Conservation (phyloP, 2,888 invertebrate species). For the Willowsia nigromaculata region DNA sequence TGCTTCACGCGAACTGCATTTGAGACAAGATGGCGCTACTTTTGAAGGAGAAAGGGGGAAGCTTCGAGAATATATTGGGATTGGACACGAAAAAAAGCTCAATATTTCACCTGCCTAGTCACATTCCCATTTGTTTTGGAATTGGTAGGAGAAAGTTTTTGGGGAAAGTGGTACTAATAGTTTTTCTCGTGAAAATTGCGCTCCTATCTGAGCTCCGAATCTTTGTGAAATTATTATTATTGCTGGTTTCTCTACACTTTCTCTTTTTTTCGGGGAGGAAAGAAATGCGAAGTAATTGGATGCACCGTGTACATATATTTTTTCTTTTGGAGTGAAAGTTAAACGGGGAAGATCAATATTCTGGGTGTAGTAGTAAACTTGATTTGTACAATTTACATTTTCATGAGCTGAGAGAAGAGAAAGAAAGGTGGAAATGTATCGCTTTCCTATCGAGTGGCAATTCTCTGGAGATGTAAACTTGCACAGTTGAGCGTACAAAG, state of each 20-base stretch:
- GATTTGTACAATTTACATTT: constrained; percentile 68
- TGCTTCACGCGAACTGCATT: too few relatives aligned
- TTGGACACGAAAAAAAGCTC: too few relatives aligned
- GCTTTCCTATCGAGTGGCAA: not conserved
- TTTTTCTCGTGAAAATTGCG: not conserved
- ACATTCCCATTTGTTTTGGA: too few relatives aligned
- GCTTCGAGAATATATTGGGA: too few relatives aligned
- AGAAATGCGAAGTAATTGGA: constrained; percentile 41
- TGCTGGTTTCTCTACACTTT: too few relatives aligned
- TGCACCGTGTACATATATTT: constrained; percentile 20
- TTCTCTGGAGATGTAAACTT: constrained; percentile 59
- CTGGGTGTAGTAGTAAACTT: constrained; percentile 42
- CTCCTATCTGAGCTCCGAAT: too few relatives aligned
- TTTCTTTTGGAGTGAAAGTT: too few relatives aligned
- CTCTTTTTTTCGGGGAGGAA: not conserved
- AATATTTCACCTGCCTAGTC: constrained; percentile 12
- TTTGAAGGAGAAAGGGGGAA: too few relatives aligned
- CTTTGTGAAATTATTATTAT: too few relatives aligned
- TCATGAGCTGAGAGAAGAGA: not conserved
- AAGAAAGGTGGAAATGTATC: not conserved
- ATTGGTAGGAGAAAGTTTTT: too few relatives aligned
- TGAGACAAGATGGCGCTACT: too few relatives aligned
- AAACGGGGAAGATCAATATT: not conserved
- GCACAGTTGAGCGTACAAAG: not conserved
- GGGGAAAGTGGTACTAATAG: constrained; percentile 10